Percentiles rank a stretch among this genome's conserved stretches.
Conservation (phyloP, 2,797 vertebrate genomes). For the Dendrocincla fuliginosa region DNA sequence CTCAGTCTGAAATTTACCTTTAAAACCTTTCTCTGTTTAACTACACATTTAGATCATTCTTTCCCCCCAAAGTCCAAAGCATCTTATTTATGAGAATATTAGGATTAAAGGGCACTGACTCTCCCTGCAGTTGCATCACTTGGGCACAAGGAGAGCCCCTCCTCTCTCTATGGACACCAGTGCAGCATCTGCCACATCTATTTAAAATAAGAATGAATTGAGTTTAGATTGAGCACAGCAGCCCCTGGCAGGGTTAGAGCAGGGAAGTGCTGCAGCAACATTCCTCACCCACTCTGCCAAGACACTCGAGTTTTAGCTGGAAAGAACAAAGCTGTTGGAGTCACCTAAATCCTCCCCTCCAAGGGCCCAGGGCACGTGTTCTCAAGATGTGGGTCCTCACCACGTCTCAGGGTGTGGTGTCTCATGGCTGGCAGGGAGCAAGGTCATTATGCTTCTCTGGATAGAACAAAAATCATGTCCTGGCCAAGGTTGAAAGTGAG, state of each 20-base stretch:
- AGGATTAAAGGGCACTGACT: background rate
- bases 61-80: background rate
- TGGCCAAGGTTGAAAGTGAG: background rate
- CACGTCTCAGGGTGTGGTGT: background rate
- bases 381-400: background rate
- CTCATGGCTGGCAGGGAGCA: background rate
- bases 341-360: background rate
- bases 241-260: background rate
- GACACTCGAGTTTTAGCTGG: background rate
- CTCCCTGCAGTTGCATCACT: background rate
- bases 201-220: constrained; percentile 40
- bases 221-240: background rate
- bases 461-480: background rate
- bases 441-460: background rate
- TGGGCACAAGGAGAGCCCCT: background rate
- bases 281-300: background rate
- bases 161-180: background rate
- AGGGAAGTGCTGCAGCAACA: background rate
- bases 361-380: background rate
- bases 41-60: background rate
- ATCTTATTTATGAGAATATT: background rate
- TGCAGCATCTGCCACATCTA: background rate
- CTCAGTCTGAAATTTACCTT: background rate
- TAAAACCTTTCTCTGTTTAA: background rate
- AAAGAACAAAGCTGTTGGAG: background rate